Evolutionary conservation across 2,113 vertebrate genomes (phyloP), one percentile per base, ranked within the genome.

Genomic region (Trinectes maculatus): DNA sequence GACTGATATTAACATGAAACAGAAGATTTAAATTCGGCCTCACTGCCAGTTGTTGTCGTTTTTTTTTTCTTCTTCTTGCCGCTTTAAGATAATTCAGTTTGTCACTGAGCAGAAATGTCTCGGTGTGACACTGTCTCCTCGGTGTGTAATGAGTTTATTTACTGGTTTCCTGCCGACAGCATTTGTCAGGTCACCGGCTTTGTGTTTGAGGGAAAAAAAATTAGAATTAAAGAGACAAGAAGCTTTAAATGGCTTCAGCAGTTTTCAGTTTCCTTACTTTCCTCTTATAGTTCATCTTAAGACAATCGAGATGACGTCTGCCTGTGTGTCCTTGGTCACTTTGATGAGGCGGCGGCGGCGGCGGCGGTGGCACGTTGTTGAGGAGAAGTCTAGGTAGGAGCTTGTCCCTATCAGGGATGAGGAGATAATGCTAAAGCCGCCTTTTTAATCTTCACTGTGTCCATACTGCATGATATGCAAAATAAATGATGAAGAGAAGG

Each of bases 391-490:
- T 84, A 87, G 86, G 87, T 87, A 74, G 83, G 76, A 78, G 82
- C 79, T 48, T 68, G 60, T 75, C 66, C 61, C 86, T 91, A 89
- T 90, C 91, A 86, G 87, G 88, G 84, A 89, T 83, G 82, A 75
- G 24, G 74, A 85, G 90, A 93, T 91, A n/a, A 91, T 71, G 89
- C 85, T 67, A 81, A 86, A 92, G 88, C 89, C 61, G 79, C 81
- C 85, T 79, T 91, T 89, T 90, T 92, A 86, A 89, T 77, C 80
- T 61, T 4, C 31, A 65, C 79, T 63, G 66, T 79, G 89, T 93
- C 89, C 90, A 26, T 65, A 62, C 86, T 81, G 85, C 63, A 84
- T 88, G 86, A 90, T 89, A 91, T 91, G 89, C 90, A 85, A 90
- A 89, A 90, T 86, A 87, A 91, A 89, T 89, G 77, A 86, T 85